Conservation (phyloP, 2,888 invertebrate species). For the Drosophila rellima region DNA sequence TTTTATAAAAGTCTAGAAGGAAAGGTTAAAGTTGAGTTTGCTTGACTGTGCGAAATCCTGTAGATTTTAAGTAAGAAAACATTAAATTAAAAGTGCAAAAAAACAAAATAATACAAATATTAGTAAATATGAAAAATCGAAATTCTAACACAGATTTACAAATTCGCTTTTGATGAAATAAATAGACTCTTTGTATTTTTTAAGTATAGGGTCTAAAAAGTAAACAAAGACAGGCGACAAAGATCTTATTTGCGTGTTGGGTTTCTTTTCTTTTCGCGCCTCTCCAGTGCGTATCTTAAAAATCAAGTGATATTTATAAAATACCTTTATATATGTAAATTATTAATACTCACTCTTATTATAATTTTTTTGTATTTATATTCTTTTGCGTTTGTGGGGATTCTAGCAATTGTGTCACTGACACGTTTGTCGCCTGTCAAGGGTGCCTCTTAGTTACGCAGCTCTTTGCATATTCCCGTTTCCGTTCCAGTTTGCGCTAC, state of each 20-base stretch:
- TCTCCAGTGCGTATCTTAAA: no score
- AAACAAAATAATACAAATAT: slow-evolving; percentile 10
- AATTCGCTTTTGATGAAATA: neutral
- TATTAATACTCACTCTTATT: no score
- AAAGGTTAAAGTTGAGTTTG: neutral
- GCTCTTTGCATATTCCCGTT: slow-evolving; percentile 27
- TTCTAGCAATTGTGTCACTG: slow-evolving; percentile 1
- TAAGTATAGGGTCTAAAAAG: slow-evolving; percentile 1
- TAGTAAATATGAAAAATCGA: no score
- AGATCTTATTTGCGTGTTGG: no score
- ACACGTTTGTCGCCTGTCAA: slow-evolving; percentile 39
- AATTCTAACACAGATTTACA: neutral
- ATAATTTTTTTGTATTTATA: neutral
- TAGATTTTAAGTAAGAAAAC: neutral
- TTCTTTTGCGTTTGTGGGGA: neutral
- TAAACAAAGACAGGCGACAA: slow-evolving; percentile 41
- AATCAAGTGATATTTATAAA: no score
- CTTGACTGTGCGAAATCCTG: neutral
- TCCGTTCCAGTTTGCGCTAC: slow-evolving; percentile 17
- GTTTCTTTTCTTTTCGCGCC: no score
- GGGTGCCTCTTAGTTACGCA: slow-evolving; percentile 21
- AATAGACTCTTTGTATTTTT: neutral
- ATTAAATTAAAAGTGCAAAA: neutral
- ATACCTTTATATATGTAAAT: no score
- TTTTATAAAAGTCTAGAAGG: neutral